phyloP scores from a whole-genome alignment of 2,113 vertebrate species.

The Puntigrus tetrazona region DNA sequence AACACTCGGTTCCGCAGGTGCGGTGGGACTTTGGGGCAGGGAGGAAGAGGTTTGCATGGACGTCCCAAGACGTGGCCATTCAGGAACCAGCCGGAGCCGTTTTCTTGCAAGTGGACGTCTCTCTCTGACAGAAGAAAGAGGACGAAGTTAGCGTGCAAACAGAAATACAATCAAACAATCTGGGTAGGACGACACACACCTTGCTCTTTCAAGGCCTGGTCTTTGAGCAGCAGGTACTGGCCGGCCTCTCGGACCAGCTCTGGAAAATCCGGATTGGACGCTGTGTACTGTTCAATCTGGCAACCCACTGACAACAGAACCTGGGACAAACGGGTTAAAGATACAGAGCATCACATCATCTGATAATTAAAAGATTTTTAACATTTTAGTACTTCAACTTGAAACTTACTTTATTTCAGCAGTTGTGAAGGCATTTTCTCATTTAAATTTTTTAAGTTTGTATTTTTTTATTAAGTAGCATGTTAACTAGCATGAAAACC shows the following conservation, averaged over 20 bases:
- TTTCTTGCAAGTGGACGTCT: slow-evolving; percentile 53
- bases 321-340: slow-evolving; percentile 56
- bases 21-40: slow-evolving; percentile 75
- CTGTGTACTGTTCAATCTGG: slow-evolving; percentile 88
- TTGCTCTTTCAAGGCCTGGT: slow-evolving; percentile 76
- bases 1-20: slow-evolving; percentile 82
- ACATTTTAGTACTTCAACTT: too few relatives aligned
- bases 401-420: too few relatives aligned
- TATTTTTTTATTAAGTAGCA: too few relatives aligned
- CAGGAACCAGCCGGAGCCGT: slow-evolving; percentile 59
- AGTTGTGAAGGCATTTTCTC: too few relatives aligned
- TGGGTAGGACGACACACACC: slow-evolving; percentile 54
- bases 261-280: slow-evolving; percentile 80
- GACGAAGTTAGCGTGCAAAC: background rate
- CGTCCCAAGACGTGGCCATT: slow-evolving; percentile 73
- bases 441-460: too few relatives aligned
- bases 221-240: slow-evolving; percentile 86
- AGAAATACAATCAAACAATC: background rate
- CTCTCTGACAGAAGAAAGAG: slow-evolving; percentile 13
- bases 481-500: too few relatives aligned
- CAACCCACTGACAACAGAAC: slow-evolving; percentile 87
- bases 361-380: too few relatives aligned
- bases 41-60: slow-evolving; percentile 68
- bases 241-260: slow-evolving; percentile 85
- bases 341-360: background rate